Conservation (phyloP, 2,797 vertebrate species). For the Neopelma chrysocephalum region DNA sequence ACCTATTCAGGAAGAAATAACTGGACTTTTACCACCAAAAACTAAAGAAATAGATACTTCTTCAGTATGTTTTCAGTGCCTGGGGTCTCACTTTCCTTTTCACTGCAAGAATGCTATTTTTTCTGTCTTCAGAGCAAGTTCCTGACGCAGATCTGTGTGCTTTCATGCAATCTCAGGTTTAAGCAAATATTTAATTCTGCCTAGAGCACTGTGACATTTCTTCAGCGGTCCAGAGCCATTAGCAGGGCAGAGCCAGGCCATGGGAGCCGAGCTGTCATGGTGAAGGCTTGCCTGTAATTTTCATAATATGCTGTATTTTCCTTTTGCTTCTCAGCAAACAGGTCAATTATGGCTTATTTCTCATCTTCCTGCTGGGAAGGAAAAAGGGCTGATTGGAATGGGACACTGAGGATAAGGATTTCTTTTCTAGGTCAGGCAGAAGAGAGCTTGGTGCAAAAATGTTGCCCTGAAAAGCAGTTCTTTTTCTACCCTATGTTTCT, state of each 20-base stretch:
- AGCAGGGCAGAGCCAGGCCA: neutral
- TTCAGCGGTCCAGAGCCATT: neutral
- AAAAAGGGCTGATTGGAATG: neutral
- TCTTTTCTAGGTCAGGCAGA: slow-evolving; percentile 18
- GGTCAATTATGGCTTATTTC: slow-evolving; percentile 38
- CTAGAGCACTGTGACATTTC: neutral
- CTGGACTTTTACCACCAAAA: neutral
- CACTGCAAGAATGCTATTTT: too few relatives aligned
- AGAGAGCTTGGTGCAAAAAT: neutral
- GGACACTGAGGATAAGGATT: neutral
- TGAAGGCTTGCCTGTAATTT: slow-evolving; percentile 45
- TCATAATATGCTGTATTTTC: slow-evolving; percentile 24
- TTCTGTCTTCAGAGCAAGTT: neutral
- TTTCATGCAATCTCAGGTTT: neutral
- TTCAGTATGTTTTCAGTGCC: neutral
- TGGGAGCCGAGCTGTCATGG: neutral
- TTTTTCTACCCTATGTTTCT: neutral
- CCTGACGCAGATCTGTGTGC: neutral
- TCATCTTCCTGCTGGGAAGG: neutral
- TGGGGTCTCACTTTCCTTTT: neutral
- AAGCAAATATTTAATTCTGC: neutral
- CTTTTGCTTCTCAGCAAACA: slow-evolving; percentile 16
- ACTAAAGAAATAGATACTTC: neutral
- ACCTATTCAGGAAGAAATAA: neutral
- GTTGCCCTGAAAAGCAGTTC: neutral